Base-by-base conservation (phyloP, 2,888 invertebrate species). In the Adineta ricciae region DNA sequence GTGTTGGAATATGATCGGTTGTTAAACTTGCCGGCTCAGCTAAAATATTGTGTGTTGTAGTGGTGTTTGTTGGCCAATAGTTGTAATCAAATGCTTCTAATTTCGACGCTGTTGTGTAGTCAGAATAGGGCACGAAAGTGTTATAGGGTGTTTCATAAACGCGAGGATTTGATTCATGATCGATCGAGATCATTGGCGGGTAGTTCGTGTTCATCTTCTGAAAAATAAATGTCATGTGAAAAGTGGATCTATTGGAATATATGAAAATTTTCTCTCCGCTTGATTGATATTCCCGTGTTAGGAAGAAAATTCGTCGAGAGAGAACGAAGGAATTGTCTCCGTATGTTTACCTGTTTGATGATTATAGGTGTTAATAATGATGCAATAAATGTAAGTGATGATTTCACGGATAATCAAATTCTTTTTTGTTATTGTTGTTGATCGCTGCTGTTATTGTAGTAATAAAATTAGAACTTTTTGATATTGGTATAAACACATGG, bases 391-490 rank as follows among this genome's bases (percentile, higher is more conserved):
- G 32, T 36, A 64, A 64, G 64, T 64, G 64, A 64, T 64, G 16
- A 64, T 64, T 64, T 64, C 64, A 64, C 64, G 64, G 64, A 64
- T 64, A 64, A 64, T 64, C 64, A 64, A 64, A 64, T 64, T 64
- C n/a, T n/a, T 64, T 64, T 27, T 32, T 64, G 7, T 64, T 52
- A 21, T 64, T 64, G 64, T 64, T 64, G 32, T 64, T 64, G 19
- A 46, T 46, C 46, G 46, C 11, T 52, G 52, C 32, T 64, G 64
- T 64, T 64, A 64, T 64, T 64, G 19, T 64, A 64, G 64, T 64
- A 64, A 64, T 64, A 64, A 64, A 64, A 64, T 32, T 64, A 64
- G 64, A 64, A 64, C 64, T 64, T 64, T 64, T 64, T 27, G 32
- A 64, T 64, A 36, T 64, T 32, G 64, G 16, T 64, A 32, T 32